phyloP scores from a whole-genome alignment of 2,888 invertebrate genomes.

The Dilophus febrilis region DNA sequence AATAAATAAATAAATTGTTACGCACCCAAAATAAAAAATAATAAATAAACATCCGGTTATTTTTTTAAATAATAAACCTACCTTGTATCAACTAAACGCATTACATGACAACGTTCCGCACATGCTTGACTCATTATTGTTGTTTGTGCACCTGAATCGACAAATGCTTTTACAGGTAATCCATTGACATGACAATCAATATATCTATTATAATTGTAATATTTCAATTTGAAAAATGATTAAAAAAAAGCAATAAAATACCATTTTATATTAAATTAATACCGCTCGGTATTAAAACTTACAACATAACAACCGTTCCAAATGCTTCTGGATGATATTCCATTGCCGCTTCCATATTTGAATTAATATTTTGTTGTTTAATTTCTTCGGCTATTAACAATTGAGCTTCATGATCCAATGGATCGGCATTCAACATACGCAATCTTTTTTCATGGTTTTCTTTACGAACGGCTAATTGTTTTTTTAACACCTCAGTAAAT shows the following conservation, averaged over 20 bases:
- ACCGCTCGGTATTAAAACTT: conserved; percentile 9
- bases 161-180: conserved; percentile 92
- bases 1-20: no score
- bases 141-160: conserved; percentile 94
- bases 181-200: conserved; percentile 96
- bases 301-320: conserved; percentile 93
- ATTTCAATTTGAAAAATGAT: conserved; percentile 4
- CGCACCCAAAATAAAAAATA: not conserved
- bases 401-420: conserved; percentile 91
- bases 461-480: conserved; percentile 66
- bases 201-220: no score
- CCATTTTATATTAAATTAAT: not conserved
- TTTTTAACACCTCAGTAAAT: conserved; percentile 60
- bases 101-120: conserved; percentile 86
- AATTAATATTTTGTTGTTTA: conserved; percentile 86
- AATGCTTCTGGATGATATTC: conserved; percentile 98
- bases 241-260: conserved; percentile 4
- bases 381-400: conserved; percentile 91
- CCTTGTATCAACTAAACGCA: conserved; percentile 72
- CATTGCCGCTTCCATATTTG: conserved; percentile 97
- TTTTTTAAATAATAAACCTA: conserved; percentile 13
- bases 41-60: not conserved
- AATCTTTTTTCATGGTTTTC: conserved; percentile 70
- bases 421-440: conserved; percentile 82
- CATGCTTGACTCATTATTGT: conserved; percentile 96